Evolutionary conservation across 2,113 vertebrate species (phyloP), one percentile per base, ranked within the genome.

Genomic region (Melanocharis versteri): DNA sequence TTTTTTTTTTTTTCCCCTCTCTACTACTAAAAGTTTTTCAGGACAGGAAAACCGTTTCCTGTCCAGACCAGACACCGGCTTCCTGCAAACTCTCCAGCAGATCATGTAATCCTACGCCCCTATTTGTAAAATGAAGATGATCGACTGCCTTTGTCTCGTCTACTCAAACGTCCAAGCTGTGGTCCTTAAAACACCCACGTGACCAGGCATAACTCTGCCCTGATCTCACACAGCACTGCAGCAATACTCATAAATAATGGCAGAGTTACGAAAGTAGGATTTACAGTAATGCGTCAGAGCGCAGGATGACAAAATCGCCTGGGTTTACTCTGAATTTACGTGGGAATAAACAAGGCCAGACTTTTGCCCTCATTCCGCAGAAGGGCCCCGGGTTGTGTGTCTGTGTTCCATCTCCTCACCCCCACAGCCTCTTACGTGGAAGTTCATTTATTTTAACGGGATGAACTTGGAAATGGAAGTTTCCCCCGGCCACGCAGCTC

Each of bases 31-130:
- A 94, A 95, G 81, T 87, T 95, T 96, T 92, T 94, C 89, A 95
- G 93, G 95, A 94, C 94, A 97, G 95, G 95, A 97, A 94, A 95
- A 83, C 39, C 44, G 2, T 97, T 97, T 96, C 94, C 92, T 94
- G 93, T 81, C 92, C 94, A 95, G 93, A 93, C 95, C 90, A 96
- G 96, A 96, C 96, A 96, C 60, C 2, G 31, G 81, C 94, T 97
- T 97, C 96, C 96, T 95, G 93, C 76, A 76, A 14, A 7, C 79
- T 91, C 90, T 94, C 83, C 76, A 56, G 88, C 92, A 92, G 86
- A 56, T 94, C 96, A 1, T 94, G 93, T 96, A 95, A 97, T 94
- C 90, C 94, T 94, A 95, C 10, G 86, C 96, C 90, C 37, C 80
- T 75, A 78, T 93, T 92, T 92, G 94, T 87, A 61, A 96, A 87